These are phyloP conservation scores for Polypterus bichir DNA, from an alignment of 2,113 vertebrate genomes.

Conservation along the genomic window DNA sequence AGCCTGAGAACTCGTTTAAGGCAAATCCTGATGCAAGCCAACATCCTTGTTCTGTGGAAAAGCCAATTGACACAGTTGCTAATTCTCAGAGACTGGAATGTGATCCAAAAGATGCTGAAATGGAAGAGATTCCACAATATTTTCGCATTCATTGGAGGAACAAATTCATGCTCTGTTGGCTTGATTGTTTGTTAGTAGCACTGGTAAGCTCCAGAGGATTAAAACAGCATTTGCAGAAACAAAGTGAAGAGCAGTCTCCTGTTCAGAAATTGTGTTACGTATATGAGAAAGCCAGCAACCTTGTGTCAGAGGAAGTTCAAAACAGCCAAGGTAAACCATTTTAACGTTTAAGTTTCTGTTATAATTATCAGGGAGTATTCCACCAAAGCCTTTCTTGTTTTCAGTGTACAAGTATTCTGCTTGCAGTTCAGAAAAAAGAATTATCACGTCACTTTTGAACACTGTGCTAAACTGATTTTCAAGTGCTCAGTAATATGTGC, in stretches of 20 bases:
- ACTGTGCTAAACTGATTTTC: too few relatives aligned
- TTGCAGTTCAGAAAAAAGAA: too few relatives aligned
- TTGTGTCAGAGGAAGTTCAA: conserved; percentile 25
- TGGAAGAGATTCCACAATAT: conserved; percentile 8
- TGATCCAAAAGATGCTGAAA: conserved; percentile 1
- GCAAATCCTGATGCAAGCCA: conserved; percentile 17
- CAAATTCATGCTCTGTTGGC: conserved; percentile 64
- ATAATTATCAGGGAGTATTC: too few relatives aligned
- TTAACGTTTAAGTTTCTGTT: too few relatives aligned
- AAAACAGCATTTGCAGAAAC: conserved; percentile 25
- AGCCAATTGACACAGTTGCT: background rate
- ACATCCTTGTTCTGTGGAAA: conserved; percentile 5
- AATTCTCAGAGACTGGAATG: background rate
- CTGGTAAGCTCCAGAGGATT: conserved; percentile 63
- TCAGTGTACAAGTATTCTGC: too few relatives aligned
- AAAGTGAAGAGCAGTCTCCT: conserved; percentile 26
- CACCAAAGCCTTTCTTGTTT: too few relatives aligned
- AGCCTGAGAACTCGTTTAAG: too few relatives aligned
- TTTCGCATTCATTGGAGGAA: conserved; percentile 71
- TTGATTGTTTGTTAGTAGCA: conserved; percentile 70
- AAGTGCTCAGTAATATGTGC: too few relatives aligned
- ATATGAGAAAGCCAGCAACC: conserved; percentile 45
- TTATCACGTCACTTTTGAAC: too few relatives aligned
- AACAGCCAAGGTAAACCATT: too few relatives aligned
- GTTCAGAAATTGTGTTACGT: conserved; percentile 48